These are phyloP conservation scores for Digitonthophagus gazella DNA, from an alignment of 2,888 invertebrate species.

Conservation along the genomic window DNA sequence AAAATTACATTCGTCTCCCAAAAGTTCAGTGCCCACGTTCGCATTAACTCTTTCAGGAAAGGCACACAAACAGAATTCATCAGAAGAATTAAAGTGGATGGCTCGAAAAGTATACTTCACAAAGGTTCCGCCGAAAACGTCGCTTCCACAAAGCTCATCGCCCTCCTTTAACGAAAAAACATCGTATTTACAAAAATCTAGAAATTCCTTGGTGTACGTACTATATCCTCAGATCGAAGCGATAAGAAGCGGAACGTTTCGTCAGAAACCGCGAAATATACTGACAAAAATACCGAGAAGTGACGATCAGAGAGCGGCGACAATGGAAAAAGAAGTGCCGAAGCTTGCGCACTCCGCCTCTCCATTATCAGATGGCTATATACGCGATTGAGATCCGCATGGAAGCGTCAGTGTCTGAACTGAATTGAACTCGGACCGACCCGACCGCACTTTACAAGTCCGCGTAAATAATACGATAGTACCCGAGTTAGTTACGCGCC, in stretches of 20 bases:
- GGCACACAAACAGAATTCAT: not conserved
- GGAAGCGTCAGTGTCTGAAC: not conserved
- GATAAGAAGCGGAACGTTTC: not conserved
- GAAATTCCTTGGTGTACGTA: not conserved
- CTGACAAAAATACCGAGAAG: not conserved
- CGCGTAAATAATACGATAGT: not conserved
- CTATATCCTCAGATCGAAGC: not conserved
- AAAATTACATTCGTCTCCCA: not conserved
- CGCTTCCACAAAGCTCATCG: not conserved
- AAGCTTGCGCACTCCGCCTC: not conserved
- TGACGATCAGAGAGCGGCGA: not conserved
- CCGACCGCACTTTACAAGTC: not conserved
- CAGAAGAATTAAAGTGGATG: not conserved
- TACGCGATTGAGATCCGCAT: not conserved
- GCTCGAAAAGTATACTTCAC: not conserved
- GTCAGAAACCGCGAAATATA: too few species aligned
- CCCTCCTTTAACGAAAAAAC: not conserved
- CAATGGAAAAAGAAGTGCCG: not conserved
- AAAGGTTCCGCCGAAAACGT: too few species aligned
- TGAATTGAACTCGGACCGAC: not conserved
- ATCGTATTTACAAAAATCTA: not conserved
- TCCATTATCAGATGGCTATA: not conserved
- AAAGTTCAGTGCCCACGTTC: not conserved
- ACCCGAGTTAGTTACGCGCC: not conserved
- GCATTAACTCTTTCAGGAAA: not conserved